phyloP scores from a whole-genome alignment of 2,888 invertebrate species.

The Chrysina gloriosa region DNA sequence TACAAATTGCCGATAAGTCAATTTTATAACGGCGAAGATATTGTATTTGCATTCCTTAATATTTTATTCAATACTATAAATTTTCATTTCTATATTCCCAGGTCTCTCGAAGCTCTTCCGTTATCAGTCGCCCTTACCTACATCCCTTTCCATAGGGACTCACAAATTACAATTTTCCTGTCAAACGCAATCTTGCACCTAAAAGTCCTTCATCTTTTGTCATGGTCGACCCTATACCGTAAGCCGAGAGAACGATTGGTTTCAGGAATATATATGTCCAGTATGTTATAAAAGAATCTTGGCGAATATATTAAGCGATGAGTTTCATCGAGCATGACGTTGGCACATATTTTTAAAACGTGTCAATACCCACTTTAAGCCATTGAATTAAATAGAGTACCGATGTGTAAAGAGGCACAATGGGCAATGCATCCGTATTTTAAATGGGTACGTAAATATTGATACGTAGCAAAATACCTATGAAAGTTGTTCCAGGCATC shows the following conservation, averaged over 20 bases:
- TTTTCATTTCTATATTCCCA: constrained; percentile 56
- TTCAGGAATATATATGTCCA: constrained; percentile 25
- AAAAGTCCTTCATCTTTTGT: constrained; percentile 46
- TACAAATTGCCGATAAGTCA: constrained; percentile 40
- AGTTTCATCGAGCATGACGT: constrained; percentile 17
- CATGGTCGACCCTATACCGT: constrained; percentile 15
- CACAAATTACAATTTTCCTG: constrained; percentile 59
- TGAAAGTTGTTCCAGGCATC: neutral
- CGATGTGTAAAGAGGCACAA: constrained; percentile 27
- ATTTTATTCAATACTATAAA: constrained; percentile 50
- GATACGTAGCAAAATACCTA: neutral
- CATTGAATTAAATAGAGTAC: constrained; percentile 31
- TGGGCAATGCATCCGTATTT: neutral
- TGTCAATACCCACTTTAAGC: constrained; percentile 35
- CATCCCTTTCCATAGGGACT: too few species aligned
- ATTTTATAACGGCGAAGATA: constrained; percentile 40
- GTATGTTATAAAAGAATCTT: constrained; percentile 32
- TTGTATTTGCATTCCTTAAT: constrained; percentile 45
- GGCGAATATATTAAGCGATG: constrained; percentile 38
- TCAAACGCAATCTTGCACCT: constrained; percentile 53
- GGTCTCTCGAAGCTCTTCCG: constrained; percentile 11
- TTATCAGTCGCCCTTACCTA: constrained; percentile 7
- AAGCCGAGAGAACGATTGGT: constrained; percentile 27
- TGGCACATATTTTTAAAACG: constrained; percentile 28
- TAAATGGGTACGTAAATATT: constrained; percentile 16